Conservation (phyloP, 30 jellyfish, hydroid and myxozoan species). For the Aurelia sp. region DNA sequence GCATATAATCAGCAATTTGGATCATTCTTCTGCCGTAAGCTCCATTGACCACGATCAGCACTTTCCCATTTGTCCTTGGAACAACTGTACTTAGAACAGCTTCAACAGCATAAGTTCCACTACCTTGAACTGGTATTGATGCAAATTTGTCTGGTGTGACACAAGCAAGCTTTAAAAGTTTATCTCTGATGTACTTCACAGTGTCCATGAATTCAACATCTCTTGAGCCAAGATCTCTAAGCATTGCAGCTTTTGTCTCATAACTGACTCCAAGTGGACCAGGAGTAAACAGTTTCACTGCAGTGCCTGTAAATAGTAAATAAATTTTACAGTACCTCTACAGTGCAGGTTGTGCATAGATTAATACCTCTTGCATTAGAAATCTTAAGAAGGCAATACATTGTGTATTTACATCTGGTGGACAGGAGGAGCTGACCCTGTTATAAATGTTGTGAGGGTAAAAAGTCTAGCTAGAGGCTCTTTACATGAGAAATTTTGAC, state of each 20-base stretch:
- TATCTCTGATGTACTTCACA: slow-evolving; percentile 66
- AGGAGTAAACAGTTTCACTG: slow-evolving; percentile 86
- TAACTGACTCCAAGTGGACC: slow-evolving; percentile 98
- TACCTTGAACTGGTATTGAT: slow-evolving; percentile 93
- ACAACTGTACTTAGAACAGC: slow-evolving; percentile 90
- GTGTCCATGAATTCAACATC: slow-evolving; percentile 85
- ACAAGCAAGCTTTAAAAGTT: slow-evolving; percentile 75
- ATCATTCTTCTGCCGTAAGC: slow-evolving; percentile 93
- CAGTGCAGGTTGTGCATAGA: too few species aligned
- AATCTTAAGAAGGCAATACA: too few species aligned
- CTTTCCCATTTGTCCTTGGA: slow-evolving; percentile 87
- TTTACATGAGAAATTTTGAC: too few species aligned
- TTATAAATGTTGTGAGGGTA: too few species aligned
- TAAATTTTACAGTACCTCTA: background rate
- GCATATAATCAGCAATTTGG: slow-evolving; percentile 79
- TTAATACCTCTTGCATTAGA: too few species aligned
- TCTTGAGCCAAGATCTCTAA: slow-evolving; percentile 91
- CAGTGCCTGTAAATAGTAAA: background rate
- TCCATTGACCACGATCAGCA: slow-evolving; percentile 84
- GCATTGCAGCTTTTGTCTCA: slow-evolving; percentile 95
- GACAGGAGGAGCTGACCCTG: too few species aligned
- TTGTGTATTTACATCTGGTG: too few species aligned
- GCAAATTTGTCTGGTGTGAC: slow-evolving; percentile 68
- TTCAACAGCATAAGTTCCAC: slow-evolving; percentile 97
- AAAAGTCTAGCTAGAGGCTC: too few species aligned